Evolutionary conservation across 2,113 vertebrate genomes (phyloP).

Genomic region (Plecotus auritus): DNA sequence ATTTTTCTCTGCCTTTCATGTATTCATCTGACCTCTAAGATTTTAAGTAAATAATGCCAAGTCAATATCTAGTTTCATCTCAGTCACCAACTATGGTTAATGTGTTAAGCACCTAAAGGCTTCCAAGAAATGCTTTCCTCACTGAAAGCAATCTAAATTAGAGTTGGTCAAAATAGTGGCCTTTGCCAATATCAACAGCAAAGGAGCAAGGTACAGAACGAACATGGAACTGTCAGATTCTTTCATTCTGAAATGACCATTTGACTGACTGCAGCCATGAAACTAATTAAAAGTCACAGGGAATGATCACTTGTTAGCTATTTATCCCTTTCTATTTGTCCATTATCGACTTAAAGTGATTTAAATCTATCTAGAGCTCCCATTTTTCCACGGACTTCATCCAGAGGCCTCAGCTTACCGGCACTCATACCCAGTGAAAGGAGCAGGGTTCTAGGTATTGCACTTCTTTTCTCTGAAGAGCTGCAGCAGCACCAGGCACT

Average conservation of each 20-base stretch:
- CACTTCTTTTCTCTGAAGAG: background rate
- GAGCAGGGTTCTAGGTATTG: background rate
- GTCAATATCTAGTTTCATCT: constrained; percentile 17
- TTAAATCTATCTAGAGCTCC: background rate
- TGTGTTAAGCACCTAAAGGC: background rate
- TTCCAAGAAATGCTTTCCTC: background rate
- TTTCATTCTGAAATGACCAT: background rate
- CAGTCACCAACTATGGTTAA: background rate
- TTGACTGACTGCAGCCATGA: background rate
- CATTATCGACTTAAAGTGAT: background rate
- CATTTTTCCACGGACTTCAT: background rate
- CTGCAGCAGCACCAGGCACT: background rate
- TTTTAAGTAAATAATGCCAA: constrained; percentile 24
- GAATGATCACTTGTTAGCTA: background rate
- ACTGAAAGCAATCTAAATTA: background rate
- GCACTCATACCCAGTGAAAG: background rate
- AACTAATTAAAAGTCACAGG: background rate
- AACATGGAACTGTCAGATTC: background rate
- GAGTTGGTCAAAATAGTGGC: background rate
- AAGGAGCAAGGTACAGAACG: background rate
- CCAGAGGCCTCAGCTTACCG: background rate
- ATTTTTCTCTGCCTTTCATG: background rate
- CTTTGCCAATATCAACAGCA: background rate
- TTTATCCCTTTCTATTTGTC: background rate
- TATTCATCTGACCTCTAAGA: constrained; percentile 15